Evolutionary conservation across 2,113 vertebrate genomes (phyloP), one percentile per base, ranked within the genome.

Genomic region (Enhydra lutris): DNA sequence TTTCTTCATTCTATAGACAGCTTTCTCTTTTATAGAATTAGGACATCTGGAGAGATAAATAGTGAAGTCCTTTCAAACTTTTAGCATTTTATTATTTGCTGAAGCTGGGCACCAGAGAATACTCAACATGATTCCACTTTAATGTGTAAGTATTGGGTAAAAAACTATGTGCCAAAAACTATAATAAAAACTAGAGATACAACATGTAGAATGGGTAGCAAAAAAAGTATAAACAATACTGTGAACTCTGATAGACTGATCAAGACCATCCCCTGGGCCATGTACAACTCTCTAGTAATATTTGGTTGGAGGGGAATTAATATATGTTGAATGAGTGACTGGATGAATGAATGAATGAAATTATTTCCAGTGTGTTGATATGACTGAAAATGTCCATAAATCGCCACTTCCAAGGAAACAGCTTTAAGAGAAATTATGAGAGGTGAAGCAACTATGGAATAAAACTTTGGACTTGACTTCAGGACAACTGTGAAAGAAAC

Each of bases 1-100:
- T 83, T 79, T 76, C 47, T 84, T 93, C 23, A 74, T 47, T 84
- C 26, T n/a, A 52, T 7, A 65, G 59, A 81, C n/a, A 91, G 39
- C 5, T 36, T 67, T 85, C 5, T 84, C 15, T 74, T 59, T 10
- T 76, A 71, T 36, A 76, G 86, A 89, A 52, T 69, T 79, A 74
- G 50, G 39, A 21, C 18, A 74, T 73, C 15, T n/a, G 21, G 8
- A 7, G 36, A 78, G 26, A 52, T 94, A 20, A 87, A 78, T 17
- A 92, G 29, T 34, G 14, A 42, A 31, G 7, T 45, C 8, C 11
- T 93, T 88, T 85, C 12, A 26, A 78, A 71, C 36, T 57, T 57
- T 42, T 1, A 69, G 1, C 11, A 74, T 91, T 84, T 88, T 74
- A 39, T 36, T 29, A 92, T 36, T 71, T 80, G 34, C 12, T 71